Base-by-base conservation (phyloP, 2,888 invertebrate species). In the Drosophila quinaria region DNA sequence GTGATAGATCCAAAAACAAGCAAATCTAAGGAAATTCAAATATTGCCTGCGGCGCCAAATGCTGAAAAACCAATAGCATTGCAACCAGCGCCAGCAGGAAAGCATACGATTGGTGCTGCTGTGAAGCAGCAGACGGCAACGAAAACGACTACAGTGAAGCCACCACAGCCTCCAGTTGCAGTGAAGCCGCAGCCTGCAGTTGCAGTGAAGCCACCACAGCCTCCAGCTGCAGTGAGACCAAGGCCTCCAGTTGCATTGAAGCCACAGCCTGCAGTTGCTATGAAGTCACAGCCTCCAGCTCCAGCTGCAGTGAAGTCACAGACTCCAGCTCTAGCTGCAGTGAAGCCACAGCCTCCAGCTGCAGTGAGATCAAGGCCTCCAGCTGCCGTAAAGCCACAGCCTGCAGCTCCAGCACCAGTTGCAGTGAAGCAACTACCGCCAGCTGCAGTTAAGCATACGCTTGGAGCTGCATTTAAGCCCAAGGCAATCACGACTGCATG, bases 1-100 rank as follows among this genome's bases (percentile, higher is more conserved):
- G n/a, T 59, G n/a, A 31, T 35, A 10, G 50, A 64, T 10, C 13
- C 41, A 1, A 59, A 59, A 10, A 5, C 59, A 11, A 39, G 13
- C 6, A 62, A 25, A 11, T 1, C 41, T 8, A 31, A 9, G 54
- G 54, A 54, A 47, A 49, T 47, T 0, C 29, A 37, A 8, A 8
- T 6, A 17, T 19, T 41, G 19, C 54, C 42, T 17, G 11, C 2
- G 10, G 31, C 33, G 11, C n/a, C n/a, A 6, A 6, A 1, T 2
- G 4, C 29, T 29, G 11, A 6, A 0, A 22, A 52, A 39, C 3
- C 31, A 5, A 4, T 55, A 6, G 1, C 31, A 10, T 22, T 55
- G n/a, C 25, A 33, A 22, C 35, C 15, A 17, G 46, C 56, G 4
- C 44, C 59, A 39, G 35, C 17, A 25, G 9, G 13, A 17, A 46